These are phyloP conservation scores for Neolamprologus multifasciatus DNA, from an alignment of 2,797 vertebrate species.

Conservation along the genomic window DNA sequence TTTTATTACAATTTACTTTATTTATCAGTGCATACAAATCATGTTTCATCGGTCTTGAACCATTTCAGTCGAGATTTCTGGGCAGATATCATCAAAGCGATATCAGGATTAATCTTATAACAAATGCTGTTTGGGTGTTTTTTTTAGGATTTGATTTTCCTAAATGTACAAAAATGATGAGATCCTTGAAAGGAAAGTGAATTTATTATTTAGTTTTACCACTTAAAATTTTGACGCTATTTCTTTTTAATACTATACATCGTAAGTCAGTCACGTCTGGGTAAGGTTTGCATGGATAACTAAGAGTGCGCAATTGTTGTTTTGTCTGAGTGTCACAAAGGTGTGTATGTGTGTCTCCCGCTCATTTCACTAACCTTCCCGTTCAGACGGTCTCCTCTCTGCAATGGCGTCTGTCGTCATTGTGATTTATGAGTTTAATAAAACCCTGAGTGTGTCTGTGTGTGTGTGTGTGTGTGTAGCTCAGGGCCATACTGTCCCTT, in stretches of 20 bases:
- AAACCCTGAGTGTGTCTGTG: constrained; percentile 44
- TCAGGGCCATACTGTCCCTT: constrained; percentile 70
- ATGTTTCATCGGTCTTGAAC: background rate
- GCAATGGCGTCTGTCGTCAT: constrained; percentile 65
- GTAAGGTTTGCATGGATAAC: background rate
- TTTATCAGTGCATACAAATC: background rate
- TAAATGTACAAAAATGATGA: background rate
- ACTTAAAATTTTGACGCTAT: background rate
- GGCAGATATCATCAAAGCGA: background rate
- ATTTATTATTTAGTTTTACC: background rate
- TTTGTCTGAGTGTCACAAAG: constrained; percentile 5
- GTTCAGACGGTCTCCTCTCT: constrained; percentile 65
- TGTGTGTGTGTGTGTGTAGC: constrained; percentile 47
- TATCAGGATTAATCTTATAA: background rate
- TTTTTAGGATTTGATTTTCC: background rate
- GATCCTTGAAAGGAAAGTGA: background rate
- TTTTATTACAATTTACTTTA: background rate
- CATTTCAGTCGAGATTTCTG: background rate
- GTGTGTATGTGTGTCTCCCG: constrained; percentile 19
- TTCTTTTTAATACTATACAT: background rate
- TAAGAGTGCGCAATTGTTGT: constrained; percentile 13
- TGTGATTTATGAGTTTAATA: constrained; percentile 77
- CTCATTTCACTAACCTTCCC: constrained; percentile 67
- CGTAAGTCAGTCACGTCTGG: background rate
- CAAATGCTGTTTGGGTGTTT: background rate